Percentiles rank a stretch among this genome's conserved stretches.
phyloP scores from a whole-genome alignment of 1,140 invertebrate species.

The Lepidurus arcticus region DNA sequence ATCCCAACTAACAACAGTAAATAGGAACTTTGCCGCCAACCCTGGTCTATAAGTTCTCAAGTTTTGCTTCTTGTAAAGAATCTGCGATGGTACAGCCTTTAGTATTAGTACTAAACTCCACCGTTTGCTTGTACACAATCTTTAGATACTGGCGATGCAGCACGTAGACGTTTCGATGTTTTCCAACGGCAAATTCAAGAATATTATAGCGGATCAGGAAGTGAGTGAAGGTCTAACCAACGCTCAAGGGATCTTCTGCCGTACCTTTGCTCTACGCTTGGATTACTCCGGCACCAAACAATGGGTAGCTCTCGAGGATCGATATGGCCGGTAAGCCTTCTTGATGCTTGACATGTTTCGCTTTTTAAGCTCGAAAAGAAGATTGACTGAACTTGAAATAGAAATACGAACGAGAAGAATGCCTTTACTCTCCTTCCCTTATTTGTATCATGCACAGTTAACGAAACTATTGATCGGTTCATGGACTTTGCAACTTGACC shows the following conservation, averaged over 20 bases:
- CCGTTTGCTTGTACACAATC: not conserved
- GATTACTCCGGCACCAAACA: conserved; percentile 70
- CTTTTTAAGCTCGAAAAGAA: too few relatives aligned
- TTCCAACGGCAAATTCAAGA: conserved; percentile 98
- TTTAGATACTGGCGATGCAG: conserved; percentile 79
- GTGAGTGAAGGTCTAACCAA: conserved; percentile 58
- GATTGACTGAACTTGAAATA: too few relatives aligned
- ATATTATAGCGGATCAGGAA: conserved; percentile 83
- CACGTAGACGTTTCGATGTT: conserved; percentile 99
- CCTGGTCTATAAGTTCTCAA: not conserved
- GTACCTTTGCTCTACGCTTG: conserved; percentile 60
- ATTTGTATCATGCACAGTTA: too few relatives aligned
- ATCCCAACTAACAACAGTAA: too few relatives aligned
- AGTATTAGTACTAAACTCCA: too few relatives aligned
- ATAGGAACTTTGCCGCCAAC: not conserved
- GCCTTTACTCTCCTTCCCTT: too few relatives aligned
- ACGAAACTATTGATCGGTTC: too few relatives aligned
- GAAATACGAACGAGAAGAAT: too few relatives aligned
- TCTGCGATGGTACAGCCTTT: too few relatives aligned
- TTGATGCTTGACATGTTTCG: conserved; percentile 35
- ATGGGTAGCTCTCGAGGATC: conserved; percentile 74
- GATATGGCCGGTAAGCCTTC: conserved; percentile 60
- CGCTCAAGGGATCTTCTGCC: conserved; percentile 58
- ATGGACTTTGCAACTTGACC: too few relatives aligned
- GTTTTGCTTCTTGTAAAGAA: too few relatives aligned